phyloP scores from a whole-genome alignment of 64 coral and sea anemone species.

The Pachyseris speciosa region DNA sequence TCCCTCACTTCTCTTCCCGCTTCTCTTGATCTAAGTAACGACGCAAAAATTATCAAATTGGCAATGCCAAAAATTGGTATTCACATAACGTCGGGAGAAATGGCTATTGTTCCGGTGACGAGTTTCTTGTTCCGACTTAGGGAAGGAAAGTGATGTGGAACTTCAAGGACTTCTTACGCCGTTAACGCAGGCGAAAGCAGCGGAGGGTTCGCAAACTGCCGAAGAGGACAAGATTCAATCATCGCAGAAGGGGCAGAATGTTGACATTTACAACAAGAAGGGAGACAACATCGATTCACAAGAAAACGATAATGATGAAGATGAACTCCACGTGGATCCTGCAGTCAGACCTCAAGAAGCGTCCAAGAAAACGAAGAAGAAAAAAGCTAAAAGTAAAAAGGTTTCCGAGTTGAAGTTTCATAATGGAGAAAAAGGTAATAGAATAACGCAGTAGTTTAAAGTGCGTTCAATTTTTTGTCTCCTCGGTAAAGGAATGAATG shows the following conservation, averaged over 20 bases:
- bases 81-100: no score
- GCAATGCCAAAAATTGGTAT: no score
- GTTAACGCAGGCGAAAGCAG: not conserved
- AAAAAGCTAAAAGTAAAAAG: slow-evolving; percentile 30
- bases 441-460: not conserved
- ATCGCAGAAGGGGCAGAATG: not conserved
- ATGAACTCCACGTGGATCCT: not conserved
- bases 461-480: no score
- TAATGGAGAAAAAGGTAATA: not conserved
- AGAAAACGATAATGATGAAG: not conserved
- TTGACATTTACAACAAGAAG: not conserved
- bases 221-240: not conserved
- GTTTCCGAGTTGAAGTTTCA: not conserved
- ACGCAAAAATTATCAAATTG: no score
- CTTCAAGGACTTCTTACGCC: not conserved
- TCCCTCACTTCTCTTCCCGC: no score
- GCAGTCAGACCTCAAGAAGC: not conserved
- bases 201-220: not conserved
- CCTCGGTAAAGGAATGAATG: no score
- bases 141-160: slow-evolving; percentile 18
- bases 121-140: not conserved
- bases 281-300: not conserved
- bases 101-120: no score
- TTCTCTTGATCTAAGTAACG: no score
- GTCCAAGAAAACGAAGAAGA: slow-evolving; percentile 54